phyloP scores from a whole-genome alignment of 1,140 invertebrate species.

The Calephelis nemesis region DNA sequence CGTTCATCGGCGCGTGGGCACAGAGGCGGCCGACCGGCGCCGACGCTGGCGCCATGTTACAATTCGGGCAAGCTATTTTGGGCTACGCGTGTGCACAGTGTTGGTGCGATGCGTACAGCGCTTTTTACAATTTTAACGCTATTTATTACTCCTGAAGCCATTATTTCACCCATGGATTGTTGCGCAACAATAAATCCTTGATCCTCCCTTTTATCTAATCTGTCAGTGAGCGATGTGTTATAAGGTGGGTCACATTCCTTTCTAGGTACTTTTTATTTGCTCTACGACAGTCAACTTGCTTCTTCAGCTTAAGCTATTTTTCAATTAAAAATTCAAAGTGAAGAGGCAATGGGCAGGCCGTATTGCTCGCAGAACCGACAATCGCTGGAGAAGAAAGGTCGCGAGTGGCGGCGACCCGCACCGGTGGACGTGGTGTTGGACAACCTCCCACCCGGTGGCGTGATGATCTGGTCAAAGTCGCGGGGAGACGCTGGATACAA shows the following conservation, averaged over 20 bases:
- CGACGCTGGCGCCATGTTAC: conserved; percentile 68
- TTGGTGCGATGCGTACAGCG: conserved; percentile 47
- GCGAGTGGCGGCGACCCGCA: too few species aligned
- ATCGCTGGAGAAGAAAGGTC: too few species aligned
- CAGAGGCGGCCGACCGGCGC: conserved; percentile 56
- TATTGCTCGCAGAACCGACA: too few species aligned
- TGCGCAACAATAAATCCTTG: not conserved
- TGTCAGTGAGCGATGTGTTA: not conserved
- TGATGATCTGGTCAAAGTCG: too few species aligned
- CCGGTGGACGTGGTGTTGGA: too few species aligned
- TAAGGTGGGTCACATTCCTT: conserved; percentile 10
- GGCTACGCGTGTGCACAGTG: conserved; percentile 60
- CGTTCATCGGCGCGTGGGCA: conserved; percentile 43
- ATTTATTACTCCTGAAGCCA: conserved; percentile 17
- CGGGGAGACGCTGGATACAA: too few species aligned
- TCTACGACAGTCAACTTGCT: not conserved
- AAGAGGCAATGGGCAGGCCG: too few species aligned
- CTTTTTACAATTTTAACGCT: conserved; percentile 47
- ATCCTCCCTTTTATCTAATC: conserved; percentile 5
- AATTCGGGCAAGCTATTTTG: conserved; percentile 74
- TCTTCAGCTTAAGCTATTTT: not conserved
- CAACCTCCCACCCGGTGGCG: too few species aligned
- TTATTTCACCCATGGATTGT: not conserved
- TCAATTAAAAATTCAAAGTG: too few species aligned
- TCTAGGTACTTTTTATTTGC: not conserved